Conservation (phyloP, 2,797 vertebrate genomes). For the Microtus agrestis region DNA sequence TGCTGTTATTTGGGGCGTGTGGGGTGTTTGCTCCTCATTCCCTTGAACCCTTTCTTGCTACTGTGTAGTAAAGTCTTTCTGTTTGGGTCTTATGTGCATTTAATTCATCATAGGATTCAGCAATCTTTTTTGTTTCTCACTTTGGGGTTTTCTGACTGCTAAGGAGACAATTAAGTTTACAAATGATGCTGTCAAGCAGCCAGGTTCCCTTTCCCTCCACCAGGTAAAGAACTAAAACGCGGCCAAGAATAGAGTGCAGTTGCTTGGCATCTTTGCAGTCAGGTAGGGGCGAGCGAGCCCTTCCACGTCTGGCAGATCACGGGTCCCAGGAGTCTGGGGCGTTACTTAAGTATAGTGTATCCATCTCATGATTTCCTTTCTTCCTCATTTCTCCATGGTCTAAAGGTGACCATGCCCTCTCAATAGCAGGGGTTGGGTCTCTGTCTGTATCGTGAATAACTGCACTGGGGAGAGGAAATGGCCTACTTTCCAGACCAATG, state of each 20-base stretch:
- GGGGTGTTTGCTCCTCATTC: not conserved
- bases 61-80: not conserved
- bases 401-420: not conserved
- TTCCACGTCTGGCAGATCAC: not conserved
- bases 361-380: not conserved
- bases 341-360: not conserved
- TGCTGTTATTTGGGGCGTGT: not conserved
- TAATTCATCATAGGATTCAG: not conserved
- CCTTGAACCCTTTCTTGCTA: not conserved
- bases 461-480: not conserved
- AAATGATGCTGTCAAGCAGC: not conserved
- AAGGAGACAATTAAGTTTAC: not conserved
- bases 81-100: not conserved
- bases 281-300: not conserved
- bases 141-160: not conserved
- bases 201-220: not conserved
- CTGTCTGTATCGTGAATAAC: no score
- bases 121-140: not conserved
- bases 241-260: not conserved
- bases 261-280: not conserved
- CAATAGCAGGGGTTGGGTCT: not conserved
- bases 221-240: not conserved
- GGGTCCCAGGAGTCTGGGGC: not conserved
- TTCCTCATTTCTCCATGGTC: not conserved
- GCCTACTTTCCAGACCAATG: not conserved